Evolutionary conservation across 2,888 invertebrate species (phyloP), one percentile per base, ranked within the genome.

Genomic region (Megalurothrips usitatus): DNA sequence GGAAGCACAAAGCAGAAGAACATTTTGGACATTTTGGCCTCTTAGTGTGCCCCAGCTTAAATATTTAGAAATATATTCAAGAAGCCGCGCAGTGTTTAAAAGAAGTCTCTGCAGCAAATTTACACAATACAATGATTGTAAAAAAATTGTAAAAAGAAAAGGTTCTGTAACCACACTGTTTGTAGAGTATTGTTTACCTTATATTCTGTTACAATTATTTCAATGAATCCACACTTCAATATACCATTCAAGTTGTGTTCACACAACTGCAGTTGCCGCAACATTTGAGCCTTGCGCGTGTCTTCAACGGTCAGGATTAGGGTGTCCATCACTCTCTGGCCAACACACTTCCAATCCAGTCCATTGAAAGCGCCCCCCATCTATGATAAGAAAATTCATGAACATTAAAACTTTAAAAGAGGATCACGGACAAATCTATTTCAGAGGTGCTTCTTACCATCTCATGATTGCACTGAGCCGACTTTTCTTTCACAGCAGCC

Each of bases 21-120:
- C 23, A 75, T 75, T 75, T 26, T 75, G 23, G 12, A 12, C 23
- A 23, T 23, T 26, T 26, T 23, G 68, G 8, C 68, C 68, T 75
- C 26, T 75, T 26, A 75, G 9, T 1, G 68, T 75, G 26, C 68
- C 68, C 68, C 68, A 75, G 23, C 68, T 75, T 12, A 75, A 26
- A 75, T 75, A 75, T 26, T 75, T 75, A 26, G n/a, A 26, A 26
- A 75, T 26, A 75, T 75, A 75, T 12, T 75, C 68, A n/a, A 75
- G 26, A 26, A 75, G 68, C 4, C 68, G 68, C 1, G 68, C 26
- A 75, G 68, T 26, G 68, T 75, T 75, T 12, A 75, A 12, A 12
- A 75, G 68, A 8, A 75, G 23, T 11, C 68, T n/a, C 68, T 75
- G 12, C 6, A 75, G 10, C 12, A 26, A 23, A 26, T 26, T 11